Base-by-base conservation (phyloP, 1,140 invertebrate genomes). In the Lethrus apterus region DNA sequence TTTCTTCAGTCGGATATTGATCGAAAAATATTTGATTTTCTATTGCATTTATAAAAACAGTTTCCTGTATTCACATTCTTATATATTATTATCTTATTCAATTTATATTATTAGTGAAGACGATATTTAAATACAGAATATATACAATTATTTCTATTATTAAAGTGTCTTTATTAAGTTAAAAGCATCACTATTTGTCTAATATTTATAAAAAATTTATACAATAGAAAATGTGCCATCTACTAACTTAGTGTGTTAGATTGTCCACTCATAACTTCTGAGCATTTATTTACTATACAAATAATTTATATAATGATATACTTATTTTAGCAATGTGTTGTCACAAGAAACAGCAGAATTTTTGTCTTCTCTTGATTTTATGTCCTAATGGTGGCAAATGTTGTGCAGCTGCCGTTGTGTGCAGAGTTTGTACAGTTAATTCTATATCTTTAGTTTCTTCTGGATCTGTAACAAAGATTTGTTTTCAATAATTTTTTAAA, bases 381-480 rank as follows among this genome's bases (percentile, higher is more conserved):
- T 59, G 54, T 38, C 52, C 51, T 21, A 56, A 35, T 17, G 60
- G 48, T 29, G 60, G 49, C 21, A 57, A 33, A 7, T 54, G 52
- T 32, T 55, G 55, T 50, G 35, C 44, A 13, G 49, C 44, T n/a
- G 58, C 44, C 17, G 55, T 52, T 14, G 64, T 60, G 50, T 78
- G 86, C 4, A 90, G 65, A 0, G 86, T 90, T 10, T 83, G 86
- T 1, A 89, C 83, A 2, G 85, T 89, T 52, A 90, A 80, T 62
- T 90, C 86, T 30, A 91, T 83, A 60, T 89, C 87, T 62, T 86
- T 85, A 13, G 84, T 82, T 49, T 84, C 81, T 50, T 79, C 79
- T 21, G 77, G 73, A 35, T 75, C 73, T 60, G 68, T 40, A 66
- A 61, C 18, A 40, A 33, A 45, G 42, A 40, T 43, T 26, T 7